Evolutionary conservation across 2,888 invertebrate species (phyloP).

Genomic region (Archaeoteleia sp.): DNA sequence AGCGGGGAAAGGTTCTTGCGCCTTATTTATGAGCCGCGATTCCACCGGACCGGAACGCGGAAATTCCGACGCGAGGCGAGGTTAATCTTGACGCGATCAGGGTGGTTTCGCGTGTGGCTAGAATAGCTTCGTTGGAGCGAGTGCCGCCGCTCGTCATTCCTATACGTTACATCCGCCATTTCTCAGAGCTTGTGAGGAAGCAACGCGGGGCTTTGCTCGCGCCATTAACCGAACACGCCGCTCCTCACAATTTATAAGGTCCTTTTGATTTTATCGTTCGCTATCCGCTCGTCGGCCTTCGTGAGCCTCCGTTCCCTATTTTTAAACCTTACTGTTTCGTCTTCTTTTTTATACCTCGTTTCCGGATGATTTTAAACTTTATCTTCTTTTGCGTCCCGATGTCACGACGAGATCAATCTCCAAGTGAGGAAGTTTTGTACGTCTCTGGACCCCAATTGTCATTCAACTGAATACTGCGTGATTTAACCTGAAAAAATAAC

Average conservation of each 20-base stretch:
- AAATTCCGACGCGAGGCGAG: conserved; percentile 1
- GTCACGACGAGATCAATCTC: no score
- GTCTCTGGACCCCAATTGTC: no score
- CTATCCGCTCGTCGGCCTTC: conserved; percentile 16
- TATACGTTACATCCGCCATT: conserved; percentile 10
- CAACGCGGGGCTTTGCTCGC: conserved; percentile 9
- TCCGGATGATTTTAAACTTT: no score
- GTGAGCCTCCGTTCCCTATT: no score
- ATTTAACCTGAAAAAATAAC: no score
- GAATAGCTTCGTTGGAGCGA: conserved; percentile 1
- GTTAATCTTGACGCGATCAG: conserved; percentile 19
- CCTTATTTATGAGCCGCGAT: conserved; percentile 5
- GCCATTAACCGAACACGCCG: conserved; percentile 20
- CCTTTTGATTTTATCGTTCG: conserved; percentile 36
- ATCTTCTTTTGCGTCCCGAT: no score
- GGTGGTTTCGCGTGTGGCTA: conserved; percentile 2
- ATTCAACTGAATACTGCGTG: no score
- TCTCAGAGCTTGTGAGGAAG: not conserved
- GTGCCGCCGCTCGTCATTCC: not conserved
- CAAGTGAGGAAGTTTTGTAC: no score
- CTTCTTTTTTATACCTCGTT: no score
- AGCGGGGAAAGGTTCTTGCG: not conserved
- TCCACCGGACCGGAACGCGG: not conserved
- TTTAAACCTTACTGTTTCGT: no score
- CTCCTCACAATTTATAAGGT: conserved; percentile 1